Evolutionary conservation across 2,797 vertebrate species (phyloP), one percentile per base, ranked within the genome.

Genomic region (Melanogrammus aeglefinus): DNA sequence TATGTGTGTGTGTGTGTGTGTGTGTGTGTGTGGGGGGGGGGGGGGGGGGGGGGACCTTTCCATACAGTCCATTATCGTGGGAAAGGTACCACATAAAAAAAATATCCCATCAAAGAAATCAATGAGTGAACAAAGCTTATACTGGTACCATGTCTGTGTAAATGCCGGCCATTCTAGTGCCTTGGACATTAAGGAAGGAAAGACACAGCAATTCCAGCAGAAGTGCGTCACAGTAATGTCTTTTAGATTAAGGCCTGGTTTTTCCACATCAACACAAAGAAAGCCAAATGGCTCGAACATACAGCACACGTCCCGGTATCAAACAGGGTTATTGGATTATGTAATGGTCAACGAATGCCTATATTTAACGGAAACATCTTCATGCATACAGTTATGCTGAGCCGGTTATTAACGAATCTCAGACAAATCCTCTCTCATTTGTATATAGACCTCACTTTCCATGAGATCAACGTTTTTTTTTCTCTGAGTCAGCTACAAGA

Each of bases 361-460:
- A 24, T 38, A 9, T 66, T 24, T 78, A 72, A 82, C 77, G 21
- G 80, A 81, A 81, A 84, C 83, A 81, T 66, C 80, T 85, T 85
- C 80, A 81, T 83, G 80, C 78, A 80, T 72, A 27, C 36, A 75
- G 83, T 75, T 44, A 35, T 44, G 70, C 63, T 18, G 70, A 13
- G 29, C 70, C 31, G n/a, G 33, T 76, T 72, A 73, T 33, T 63
- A 70, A 76, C 29, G 63, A 72, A 10, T 75, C 2, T 0, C 44
- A 76, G 63, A 74, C 66, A 76, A 36, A 57, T 74, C 73, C 29
- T 79, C 57, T 35, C 63, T n/a, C n/a, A 24, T 72, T 75, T 76
- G 73, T 2, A 75, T 72, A 80, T 39, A 80, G 70, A 39, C 29
- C 31, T 72, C 31, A 18, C 70, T 33, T n/a, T 63, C 7, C 57